Evolutionary conservation across 2,888 invertebrate genomes (phyloP), one percentile per base, ranked within the genome.

Genomic region (Drosophila koepferae): DNA sequence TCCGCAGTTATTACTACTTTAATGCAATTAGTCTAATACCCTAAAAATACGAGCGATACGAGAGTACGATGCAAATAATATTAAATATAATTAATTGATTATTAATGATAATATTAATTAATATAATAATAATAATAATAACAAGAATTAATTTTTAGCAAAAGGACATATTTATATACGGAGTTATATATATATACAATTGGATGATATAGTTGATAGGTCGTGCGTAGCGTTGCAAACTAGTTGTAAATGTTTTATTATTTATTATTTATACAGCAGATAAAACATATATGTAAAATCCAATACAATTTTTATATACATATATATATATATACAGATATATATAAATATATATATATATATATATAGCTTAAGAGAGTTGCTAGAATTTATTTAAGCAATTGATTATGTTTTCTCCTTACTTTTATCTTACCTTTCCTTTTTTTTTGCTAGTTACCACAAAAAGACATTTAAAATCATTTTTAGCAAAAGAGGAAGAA

Each of bases 231-330:
- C 87, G 87, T 89, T 81, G 86, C 80, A 70, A 78, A 78, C 77
- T 90, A 86, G 90, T 86, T 84, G 74, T 87, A 90, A 80, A 80
- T 77, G 83, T 86, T 88, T 88, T 51, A 51, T 90, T 89, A 91
- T 90, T 90, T 91, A 90, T 90, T 91, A 90, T 87, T 91, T 89
- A 88, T 83, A 81, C 73, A 64, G 78, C 74, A 79, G 77, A 68
- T 16, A 18, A 51, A 51, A 7, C 6, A 31, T 55, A 81, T 79
- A 82, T 79, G 77, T 76, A 86, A 83, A 82, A 82, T 85, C 61
- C 54, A 60, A 34, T 51, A 40, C 59, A 51, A 23, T 66, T 76
- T 48, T 79, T 49, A 72, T 23, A 63, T 46, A 44, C 43, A 72
- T 18, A 59, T n/a, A 48, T 23, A 72, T 5, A 62, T 18, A 51